Conservation (phyloP, 2,888 invertebrate species). For the Nysson spinosus region DNA sequence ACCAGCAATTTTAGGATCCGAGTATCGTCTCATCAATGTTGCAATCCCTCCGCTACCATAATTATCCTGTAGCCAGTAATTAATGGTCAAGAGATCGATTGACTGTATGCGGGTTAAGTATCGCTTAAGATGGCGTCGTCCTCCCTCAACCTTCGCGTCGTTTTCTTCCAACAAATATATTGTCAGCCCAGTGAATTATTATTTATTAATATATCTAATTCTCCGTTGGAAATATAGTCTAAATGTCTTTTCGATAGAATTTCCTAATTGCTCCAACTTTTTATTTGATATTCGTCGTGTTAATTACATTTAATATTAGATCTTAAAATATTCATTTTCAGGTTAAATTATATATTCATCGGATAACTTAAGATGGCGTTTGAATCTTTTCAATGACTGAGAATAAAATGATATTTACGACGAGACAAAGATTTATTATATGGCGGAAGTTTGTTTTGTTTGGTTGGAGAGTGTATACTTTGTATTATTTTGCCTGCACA, state of each 20-base stretch:
- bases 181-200: too few relatives aligned
- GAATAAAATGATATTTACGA: background rate
- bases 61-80: slow-evolving; percentile 40
- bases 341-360: too few relatives aligned
- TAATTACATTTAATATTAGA: too few relatives aligned
- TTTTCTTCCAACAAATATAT: too few relatives aligned
- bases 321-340: too few relatives aligned
- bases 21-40: slow-evolving; percentile 54
- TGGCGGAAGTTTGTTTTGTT: slow-evolving; percentile 16
- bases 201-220: too few relatives aligned
- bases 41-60: slow-evolving; percentile 30
- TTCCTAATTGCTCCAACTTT: too few relatives aligned
- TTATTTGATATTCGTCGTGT: too few relatives aligned
- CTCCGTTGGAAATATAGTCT: too few relatives aligned
- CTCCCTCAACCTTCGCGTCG: slow-evolving; percentile 38
- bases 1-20: slow-evolving; percentile 1
- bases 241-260: too few relatives aligned
- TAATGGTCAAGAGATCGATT: slow-evolving; percentile 54
- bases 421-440: slow-evolving; percentile 26
- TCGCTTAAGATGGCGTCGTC: slow-evolving; percentile 1
- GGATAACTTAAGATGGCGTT: too few relatives aligned
- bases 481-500: slow-evolving; percentile 19
- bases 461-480: slow-evolving; percentile 8
- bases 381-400: background rate
- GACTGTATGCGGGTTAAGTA: slow-evolving; percentile 9